phyloP scores from a whole-genome alignment of 2,113 vertebrate genomes.

The Mohoua ochrocephala region DNA sequence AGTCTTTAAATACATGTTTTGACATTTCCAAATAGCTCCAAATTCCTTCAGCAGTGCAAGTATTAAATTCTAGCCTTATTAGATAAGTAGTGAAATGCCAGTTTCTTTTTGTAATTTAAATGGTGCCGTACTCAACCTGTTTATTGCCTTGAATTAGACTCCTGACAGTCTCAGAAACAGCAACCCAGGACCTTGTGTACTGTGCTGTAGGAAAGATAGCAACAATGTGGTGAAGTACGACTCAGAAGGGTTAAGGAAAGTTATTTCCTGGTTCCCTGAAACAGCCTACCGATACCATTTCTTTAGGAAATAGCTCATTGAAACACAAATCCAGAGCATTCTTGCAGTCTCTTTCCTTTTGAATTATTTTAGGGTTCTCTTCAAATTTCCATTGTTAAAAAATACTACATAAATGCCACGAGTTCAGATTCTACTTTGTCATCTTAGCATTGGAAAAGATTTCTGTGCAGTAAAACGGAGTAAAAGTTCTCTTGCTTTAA shows the following conservation, averaged over 20 bases:
- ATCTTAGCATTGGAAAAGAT: not conserved
- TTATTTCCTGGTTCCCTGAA: not conserved
- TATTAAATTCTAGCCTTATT: not conserved
- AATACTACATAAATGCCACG: fast-evolving
- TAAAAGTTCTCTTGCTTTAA: not conserved
- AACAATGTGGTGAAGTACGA: not conserved
- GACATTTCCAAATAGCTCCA: not conserved
- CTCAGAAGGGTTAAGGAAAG: not conserved
- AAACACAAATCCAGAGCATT: not conserved
- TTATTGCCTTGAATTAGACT: not conserved
- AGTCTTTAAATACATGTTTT: not conserved
- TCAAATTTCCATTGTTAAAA: not conserved
- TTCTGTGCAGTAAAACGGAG: not conserved
- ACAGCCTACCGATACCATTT: not conserved
- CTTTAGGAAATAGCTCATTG: not conserved
- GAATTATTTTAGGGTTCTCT: not conserved
- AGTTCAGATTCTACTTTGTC: not conserved
- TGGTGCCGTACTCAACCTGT: not conserved
- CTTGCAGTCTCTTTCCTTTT: not conserved
- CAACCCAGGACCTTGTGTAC: not conserved
- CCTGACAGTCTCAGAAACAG: not conserved
- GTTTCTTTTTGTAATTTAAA: not conserved
- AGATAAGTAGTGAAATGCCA: not conserved
- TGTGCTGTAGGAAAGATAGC: not conserved
- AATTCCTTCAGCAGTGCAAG: not conserved